These are phyloP conservation scores for Antheraea mylitta DNA, from an alignment of 1,140 invertebrate species.

Conservation along the genomic window DNA sequence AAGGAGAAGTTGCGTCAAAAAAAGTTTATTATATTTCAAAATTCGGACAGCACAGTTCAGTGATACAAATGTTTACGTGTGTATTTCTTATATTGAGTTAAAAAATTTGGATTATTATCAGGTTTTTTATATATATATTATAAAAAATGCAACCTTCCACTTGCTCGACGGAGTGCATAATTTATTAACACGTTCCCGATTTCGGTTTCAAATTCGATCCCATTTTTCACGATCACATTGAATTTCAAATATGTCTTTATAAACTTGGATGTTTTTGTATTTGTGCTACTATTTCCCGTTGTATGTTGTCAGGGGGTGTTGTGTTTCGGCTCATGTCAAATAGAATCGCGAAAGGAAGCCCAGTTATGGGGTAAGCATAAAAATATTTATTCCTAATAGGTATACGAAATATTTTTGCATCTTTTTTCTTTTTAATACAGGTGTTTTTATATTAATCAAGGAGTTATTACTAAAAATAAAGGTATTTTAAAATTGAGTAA, in stretches of 20 bases:
- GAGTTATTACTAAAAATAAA: too few relatives aligned
- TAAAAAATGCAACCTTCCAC: conserved; percentile 48
- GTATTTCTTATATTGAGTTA: neutral
- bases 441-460: too few relatives aligned
- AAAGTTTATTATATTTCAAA: too few relatives aligned
- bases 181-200: conserved; percentile 48
- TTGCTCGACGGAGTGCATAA: conserved; percentile 58
- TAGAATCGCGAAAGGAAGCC: conserved; percentile 12
- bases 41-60: neutral
- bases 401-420: neutral
- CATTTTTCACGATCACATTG: conserved; percentile 71
- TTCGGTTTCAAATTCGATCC: conserved; percentile 53
- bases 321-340: conserved; percentile 34
- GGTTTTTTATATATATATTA: conserved; percentile 3
- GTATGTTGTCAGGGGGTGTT: conserved; percentile 46
- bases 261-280: conserved; percentile 57
- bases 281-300: conserved; percentile 60
- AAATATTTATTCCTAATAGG: conserved; percentile 16
- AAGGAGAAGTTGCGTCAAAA: neutral
- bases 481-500: too few relatives aligned
- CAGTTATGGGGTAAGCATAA: conserved; percentile 52
- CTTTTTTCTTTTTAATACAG: neutral
- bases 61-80: neutral
- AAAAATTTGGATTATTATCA: neutral
- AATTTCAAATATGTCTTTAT: conserved; percentile 75